Percentiles rank a stretch among this genome's conserved stretches.
phyloP scores from a whole-genome alignment of 2,113 vertebrate genomes.

The Hydrochoerus hydrochaeris region DNA sequence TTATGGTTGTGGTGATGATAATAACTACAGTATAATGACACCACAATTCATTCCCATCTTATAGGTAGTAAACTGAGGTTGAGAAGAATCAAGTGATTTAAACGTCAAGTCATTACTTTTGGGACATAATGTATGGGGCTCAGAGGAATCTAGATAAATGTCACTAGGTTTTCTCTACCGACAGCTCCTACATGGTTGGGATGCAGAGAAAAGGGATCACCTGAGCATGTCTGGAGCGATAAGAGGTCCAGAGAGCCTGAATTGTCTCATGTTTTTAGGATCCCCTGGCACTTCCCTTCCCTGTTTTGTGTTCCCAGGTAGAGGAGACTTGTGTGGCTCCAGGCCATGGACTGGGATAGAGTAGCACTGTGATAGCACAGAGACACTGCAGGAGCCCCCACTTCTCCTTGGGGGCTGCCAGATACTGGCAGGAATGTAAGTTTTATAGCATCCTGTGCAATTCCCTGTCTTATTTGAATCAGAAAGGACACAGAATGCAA shows the following conservation, averaged over 20 bases:
- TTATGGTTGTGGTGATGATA: background rate
- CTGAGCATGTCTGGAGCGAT: background rate
- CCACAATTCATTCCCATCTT: background rate
- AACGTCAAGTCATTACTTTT: background rate
- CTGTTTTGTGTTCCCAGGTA: background rate
- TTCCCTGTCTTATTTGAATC: background rate
- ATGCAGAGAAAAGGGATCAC: background rate
- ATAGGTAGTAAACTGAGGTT: background rate
- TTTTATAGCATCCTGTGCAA: background rate
- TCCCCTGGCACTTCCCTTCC: background rate
- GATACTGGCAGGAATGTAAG: background rate
- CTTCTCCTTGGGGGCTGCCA: background rate
- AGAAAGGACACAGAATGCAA: background rate
- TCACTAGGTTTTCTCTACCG: background rate
- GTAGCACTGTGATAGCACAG: background rate
- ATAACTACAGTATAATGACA: background rate
- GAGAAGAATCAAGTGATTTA: background rate
- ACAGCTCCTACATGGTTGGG: background rate
- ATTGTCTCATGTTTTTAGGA: background rate
- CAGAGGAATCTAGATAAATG: background rate
- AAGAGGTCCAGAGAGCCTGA: background rate
- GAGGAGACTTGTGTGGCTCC: background rate
- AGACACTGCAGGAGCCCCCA: background rate
- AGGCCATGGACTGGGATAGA: background rate
- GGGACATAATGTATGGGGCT: background rate